These are phyloP conservation scores for Ptychobarbus kaznakovi DNA, from an alignment of 2,797 vertebrate species.

Conservation along the genomic window DNA sequence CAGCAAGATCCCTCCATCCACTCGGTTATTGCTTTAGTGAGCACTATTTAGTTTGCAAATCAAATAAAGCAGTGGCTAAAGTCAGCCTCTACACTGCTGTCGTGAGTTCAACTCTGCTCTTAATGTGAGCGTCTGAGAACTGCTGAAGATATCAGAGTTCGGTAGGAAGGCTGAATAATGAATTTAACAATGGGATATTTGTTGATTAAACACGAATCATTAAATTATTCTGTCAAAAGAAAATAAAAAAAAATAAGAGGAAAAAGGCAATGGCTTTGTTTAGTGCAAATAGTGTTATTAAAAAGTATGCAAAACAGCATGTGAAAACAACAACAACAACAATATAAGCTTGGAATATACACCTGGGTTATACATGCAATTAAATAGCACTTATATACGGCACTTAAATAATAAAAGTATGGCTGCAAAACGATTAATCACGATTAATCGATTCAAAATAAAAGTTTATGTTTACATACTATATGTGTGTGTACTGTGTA, in stretches of 20 bases:
- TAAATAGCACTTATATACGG: background rate
- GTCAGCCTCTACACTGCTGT: constrained; percentile 1
- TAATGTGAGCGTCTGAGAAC: background rate
- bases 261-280: background rate
- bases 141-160: background rate
- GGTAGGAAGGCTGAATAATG: background rate
- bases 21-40: constrained; percentile 65
- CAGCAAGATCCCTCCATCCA: constrained; percentile 60
- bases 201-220: background rate
- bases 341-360: background rate
- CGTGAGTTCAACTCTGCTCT: background rate
- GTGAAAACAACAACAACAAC: background rate
- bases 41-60: constrained; percentile 66
- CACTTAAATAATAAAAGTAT: background rate
- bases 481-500: too few relatives aligned
- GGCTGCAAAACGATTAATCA: too few relatives aligned
- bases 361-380: background rate
- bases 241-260: background rate
- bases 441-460: too few relatives aligned
- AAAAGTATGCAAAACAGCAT: background rate
- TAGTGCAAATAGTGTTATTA: too few relatives aligned
- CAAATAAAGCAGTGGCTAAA: constrained; percentile 52
- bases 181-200: background rate
- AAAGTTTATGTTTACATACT: too few relatives aligned
- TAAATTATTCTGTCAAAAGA: background rate